A percentile compares a stretch with the other conserved stretches of the same genome.
These are phyloP conservation scores for Hirtodrosophila alboralis DNA, from an alignment of 2,888 invertebrate species.

Conservation along the genomic window DNA sequence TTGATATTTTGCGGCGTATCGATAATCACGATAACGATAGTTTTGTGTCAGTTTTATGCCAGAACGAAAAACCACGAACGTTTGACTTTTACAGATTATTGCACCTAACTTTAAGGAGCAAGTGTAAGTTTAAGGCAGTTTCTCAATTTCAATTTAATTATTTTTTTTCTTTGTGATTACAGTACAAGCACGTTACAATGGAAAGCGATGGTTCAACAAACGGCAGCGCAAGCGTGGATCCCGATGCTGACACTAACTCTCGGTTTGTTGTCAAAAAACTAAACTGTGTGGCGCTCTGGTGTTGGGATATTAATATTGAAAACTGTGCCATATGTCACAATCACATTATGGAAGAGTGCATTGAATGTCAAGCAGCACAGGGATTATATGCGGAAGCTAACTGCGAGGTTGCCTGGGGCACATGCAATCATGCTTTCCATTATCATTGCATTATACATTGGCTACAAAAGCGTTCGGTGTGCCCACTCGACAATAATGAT, in stretches of 20 bases:
- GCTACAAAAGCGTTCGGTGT: constrained; percentile 32
- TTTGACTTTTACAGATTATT: too few relatives aligned
- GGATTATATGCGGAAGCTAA: neutral
- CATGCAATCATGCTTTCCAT: constrained; percentile 39
- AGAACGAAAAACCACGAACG: too few relatives aligned
- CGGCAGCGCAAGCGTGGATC: too few relatives aligned
- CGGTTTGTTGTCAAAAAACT: constrained; percentile 24
- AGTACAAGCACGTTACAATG: too few relatives aligned
- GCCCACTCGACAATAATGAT: constrained; percentile 40
- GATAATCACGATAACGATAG: too few relatives aligned
- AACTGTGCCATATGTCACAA: constrained; percentile 49
- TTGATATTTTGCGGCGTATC: too few relatives aligned
- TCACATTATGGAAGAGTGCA: constrained; percentile 43
- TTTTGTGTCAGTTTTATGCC: too few relatives aligned
- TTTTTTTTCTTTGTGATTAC: too few relatives aligned
- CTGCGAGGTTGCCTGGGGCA: constrained; percentile 44
- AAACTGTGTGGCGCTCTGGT: constrained; percentile 15
- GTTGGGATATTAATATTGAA: constrained; percentile 34
- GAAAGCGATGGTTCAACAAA: too few relatives aligned
- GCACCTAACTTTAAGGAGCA: too few relatives aligned
- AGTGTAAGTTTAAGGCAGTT: too few relatives aligned
- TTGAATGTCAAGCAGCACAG: constrained; percentile 53
- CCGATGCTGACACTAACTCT: neutral
- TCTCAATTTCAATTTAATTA: too few relatives aligned
- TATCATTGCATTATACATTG: constrained; percentile 52